Conservation (phyloP, 2,888 invertebrate species). For the Dolichomitus sp. region DNA sequence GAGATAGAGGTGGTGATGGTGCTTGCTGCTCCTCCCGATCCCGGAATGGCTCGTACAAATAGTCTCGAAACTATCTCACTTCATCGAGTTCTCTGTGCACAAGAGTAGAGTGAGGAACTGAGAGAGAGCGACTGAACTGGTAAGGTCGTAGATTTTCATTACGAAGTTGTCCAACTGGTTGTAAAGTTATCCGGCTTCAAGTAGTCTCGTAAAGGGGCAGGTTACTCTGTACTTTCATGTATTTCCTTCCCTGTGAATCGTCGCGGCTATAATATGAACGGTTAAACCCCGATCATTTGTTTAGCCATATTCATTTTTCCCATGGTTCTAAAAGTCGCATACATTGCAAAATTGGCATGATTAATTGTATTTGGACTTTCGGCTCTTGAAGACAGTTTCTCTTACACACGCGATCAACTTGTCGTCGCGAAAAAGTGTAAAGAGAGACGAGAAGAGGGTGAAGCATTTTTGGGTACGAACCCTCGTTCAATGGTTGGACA, state of each 20-base stretch:
- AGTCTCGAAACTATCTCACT: conserved; percentile 57
- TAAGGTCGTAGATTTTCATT: conserved; percentile 66
- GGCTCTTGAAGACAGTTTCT: conserved; percentile 26
- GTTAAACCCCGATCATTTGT: conserved; percentile 37
- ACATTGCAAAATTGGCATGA: background rate
- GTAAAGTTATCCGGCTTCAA: conserved; percentile 61
- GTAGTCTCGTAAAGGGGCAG: conserved; percentile 53
- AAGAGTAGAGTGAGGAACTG: background rate
- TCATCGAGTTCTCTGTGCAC: conserved; percentile 18
- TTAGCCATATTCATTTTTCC: conserved; percentile 18
- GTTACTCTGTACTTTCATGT: conserved; percentile 36
- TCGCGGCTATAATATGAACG: conserved; percentile 40
- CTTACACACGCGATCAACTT: conserved; percentile 22
- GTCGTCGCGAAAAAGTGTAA: conserved; percentile 37
- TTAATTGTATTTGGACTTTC: background rate
- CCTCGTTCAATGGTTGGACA: conserved; percentile 53
- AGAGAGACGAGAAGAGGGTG: conserved; percentile 33
- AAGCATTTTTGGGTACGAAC: conserved; percentile 47
- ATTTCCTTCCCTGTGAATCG: conserved; percentile 35
- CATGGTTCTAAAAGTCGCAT: background rate
- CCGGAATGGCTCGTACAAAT: conserved; percentile 49
- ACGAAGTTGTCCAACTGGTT: conserved; percentile 64
- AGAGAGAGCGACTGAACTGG: conserved; percentile 5
- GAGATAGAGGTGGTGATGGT: conserved; percentile 28
- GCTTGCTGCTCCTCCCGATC: conserved; percentile 36